These are phyloP conservation scores for Hycleus cichorii DNA, from an alignment of 1,140 invertebrate species.

Conservation along the genomic window DNA sequence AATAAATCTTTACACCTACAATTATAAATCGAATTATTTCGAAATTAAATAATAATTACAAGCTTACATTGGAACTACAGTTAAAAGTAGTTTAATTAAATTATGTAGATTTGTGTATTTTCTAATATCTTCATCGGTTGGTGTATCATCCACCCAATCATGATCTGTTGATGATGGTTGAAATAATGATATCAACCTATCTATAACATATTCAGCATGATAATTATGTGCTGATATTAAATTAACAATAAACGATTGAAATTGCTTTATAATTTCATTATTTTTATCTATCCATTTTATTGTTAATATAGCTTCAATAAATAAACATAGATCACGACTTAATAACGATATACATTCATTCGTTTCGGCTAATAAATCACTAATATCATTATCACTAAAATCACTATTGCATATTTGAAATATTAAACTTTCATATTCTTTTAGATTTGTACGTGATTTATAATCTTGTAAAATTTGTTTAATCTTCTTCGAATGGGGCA, in stretches of 20 bases:
- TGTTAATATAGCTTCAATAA: conserved; percentile 56
- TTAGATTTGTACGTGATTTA: conserved; percentile 16
- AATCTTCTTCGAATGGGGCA: conserved; percentile 35
- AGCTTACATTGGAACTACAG: conserved; percentile 56
- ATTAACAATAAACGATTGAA: conserved; percentile 55
- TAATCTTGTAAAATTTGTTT: conserved; percentile 30
- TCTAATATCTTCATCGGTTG: conserved; percentile 40
- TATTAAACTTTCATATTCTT: conserved; percentile 36
- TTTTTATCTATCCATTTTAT: conserved; percentile 49
- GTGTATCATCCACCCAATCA: conserved; percentile 43
- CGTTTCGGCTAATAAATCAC: conserved; percentile 47
- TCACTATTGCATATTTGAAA: conserved; percentile 33
- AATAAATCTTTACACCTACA: conserved; percentile 50
- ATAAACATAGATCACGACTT: conserved; percentile 46
- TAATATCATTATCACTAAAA: conserved; percentile 51
- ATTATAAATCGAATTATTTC: conserved; percentile 7
- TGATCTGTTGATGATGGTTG: conserved; percentile 39
- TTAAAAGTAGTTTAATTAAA: conserved; percentile 47
- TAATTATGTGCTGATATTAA: conserved; percentile 55
- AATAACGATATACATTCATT: conserved; percentile 51
- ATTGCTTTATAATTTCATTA: conserved; percentile 45
- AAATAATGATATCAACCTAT: conserved; percentile 50
- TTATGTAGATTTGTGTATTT: conserved; percentile 50
- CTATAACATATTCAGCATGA: conserved; percentile 51
- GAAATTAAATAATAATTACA: conserved; percentile 18